Base-by-base conservation (phyloP, 2,888 invertebrate species). In the Dugesia japonica region DNA sequence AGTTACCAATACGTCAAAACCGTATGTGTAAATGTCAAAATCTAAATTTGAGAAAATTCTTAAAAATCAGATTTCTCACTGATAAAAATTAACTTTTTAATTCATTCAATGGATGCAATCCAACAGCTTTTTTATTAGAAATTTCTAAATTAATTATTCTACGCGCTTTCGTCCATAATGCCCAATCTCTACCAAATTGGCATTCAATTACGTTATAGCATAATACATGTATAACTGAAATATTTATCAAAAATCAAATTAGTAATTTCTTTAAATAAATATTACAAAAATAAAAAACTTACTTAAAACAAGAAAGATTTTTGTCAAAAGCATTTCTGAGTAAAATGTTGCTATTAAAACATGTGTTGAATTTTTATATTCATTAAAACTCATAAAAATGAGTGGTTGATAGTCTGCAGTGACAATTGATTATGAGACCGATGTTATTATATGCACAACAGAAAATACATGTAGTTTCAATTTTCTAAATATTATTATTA, bases 11-110 rank as follows among this genome's bases (percentile, higher is more conserved):
- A 56, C 56, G 7, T 4, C 20, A n/a, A 56, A 20, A 13, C 56
- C 56, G n/a, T 56, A 56, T 56, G 56, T 56, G 17, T 20, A 56
- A 56, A 23, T 56, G n/a, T 56, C 56, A 56, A 56, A 56, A 56
- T 56, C 56, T 56, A 4, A 20, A 20, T n/a, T n/a, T n/a, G n/a
- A n/a, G n/a, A n/a, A n/a, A n/a, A n/a, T n/a, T n/a, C n/a, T n/a
- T n/a, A n/a, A n/a, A n/a, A n/a, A n/a, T n/a, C n/a, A n/a, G n/a
- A n/a, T n/a, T n/a, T n/a, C n/a, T n/a, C n/a, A n/a, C n/a, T n/a
- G 17, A 56, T 56, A n/a, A 56, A 20, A 56, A 20, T 56, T n/a
- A 38, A 56, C 56, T 56, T 56, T 56, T 56, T 23, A 56, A 23
- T 56, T 56, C 56, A 56, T n/a, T 56, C 23, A 20, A 23, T 20